Percentiles rank a stretch among this genome's conserved stretches.
Conservation (phyloP, 2,113 vertebrate genomes). For the Megaptera novaeangliae region DNA sequence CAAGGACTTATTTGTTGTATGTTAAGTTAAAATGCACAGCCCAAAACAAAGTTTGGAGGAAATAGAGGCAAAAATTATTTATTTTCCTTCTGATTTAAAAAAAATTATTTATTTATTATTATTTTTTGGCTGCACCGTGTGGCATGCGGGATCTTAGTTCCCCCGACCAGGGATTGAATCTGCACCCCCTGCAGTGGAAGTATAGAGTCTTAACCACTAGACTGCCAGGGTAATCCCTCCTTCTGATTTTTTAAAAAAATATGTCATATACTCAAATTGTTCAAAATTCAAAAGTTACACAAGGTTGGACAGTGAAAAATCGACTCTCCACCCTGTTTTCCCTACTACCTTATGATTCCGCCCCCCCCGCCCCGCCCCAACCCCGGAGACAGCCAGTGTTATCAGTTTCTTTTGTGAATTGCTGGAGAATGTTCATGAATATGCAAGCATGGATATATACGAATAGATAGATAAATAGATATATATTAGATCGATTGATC, state of each 20-base stretch:
- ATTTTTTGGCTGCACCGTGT: too few relatives aligned
- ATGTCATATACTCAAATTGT: neutral
- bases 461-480: neutral
- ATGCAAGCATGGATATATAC: neutral
- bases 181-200: too few relatives aligned
- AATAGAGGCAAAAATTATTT: neutral
- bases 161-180: too few relatives aligned
- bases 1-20: neutral
- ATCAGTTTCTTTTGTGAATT: neutral
- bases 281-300: neutral
- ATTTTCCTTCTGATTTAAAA: neutral
- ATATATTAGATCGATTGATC: neutral
- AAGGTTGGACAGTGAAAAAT: neutral
- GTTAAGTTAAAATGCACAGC: neutral
- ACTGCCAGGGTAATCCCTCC: too few relatives aligned
- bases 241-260: too few relatives aligned
- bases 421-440: neutral
- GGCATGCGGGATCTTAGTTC: too few relatives aligned
- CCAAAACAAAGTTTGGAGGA: neutral
- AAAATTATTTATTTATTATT: neutral
- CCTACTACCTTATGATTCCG: neutral
- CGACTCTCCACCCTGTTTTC: neutral
- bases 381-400: neutral
- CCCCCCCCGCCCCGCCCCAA: too few relatives aligned
- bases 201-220: too few relatives aligned